Conservation (phyloP, 1,140 invertebrate genomes). For the Meloidogyne exigua region DNA sequence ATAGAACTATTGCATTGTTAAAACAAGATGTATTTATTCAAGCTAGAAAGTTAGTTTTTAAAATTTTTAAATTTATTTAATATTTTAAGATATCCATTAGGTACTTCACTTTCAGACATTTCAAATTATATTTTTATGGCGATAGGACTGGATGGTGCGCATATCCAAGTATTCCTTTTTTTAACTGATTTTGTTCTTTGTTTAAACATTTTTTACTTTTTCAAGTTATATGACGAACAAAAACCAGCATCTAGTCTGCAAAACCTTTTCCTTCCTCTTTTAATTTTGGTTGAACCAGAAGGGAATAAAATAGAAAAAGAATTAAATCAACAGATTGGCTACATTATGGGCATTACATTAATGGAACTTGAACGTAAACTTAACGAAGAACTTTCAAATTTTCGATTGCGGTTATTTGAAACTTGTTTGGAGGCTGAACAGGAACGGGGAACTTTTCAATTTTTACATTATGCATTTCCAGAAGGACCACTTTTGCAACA, state of each 20-base stretch:
- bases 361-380: slow-evolving; percentile 43
- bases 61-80: background rate
- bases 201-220: background rate
- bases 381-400: slow-evolving; percentile 40
- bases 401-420: slow-evolving; percentile 45
- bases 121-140: slow-evolving; percentile 45
- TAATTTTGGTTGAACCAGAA: slow-evolving; percentile 43
- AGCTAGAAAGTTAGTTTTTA: slow-evolving; percentile 41
- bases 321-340: slow-evolving; percentile 33
- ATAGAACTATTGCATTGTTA: slow-evolving; percentile 36
- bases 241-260: slow-evolving; percentile 20
- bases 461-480: slow-evolving; percentile 51
- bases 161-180: slow-evolving; percentile 14
- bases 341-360: slow-evolving; percentile 15
- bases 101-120: slow-evolving; percentile 29
- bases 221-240: slow-evolving; percentile 44
- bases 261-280: slow-evolving; percentile 45
- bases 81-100: slow-evolving; percentile 36
- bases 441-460: slow-evolving; percentile 38
- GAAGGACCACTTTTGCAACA: slow-evolving; percentile 48
- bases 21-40: slow-evolving; percentile 51
- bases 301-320: slow-evolving; percentile 41
- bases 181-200: too few species aligned
- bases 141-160: slow-evolving; percentile 32
- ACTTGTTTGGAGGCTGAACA: slow-evolving; percentile 31